Evolutionary conservation across 1,140 invertebrate species (phyloP).

Genomic region (Conopomorpha cramerella): DNA sequence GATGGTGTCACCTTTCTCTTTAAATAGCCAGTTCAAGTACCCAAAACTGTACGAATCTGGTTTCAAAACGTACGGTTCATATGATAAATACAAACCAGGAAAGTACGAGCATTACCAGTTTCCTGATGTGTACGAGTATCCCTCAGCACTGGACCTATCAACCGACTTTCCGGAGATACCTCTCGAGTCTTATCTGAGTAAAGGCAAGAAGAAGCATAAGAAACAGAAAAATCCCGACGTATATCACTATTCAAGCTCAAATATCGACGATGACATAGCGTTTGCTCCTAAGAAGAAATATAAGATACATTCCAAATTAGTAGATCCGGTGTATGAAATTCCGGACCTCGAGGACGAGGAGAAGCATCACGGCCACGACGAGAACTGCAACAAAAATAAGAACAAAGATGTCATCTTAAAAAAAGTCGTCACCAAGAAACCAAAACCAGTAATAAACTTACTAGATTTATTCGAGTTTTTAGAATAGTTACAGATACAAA

Average conservation of each 20-base stretch:
- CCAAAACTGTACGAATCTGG: not conserved
- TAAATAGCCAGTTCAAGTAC: not conserved
- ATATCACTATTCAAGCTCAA: constrained; percentile 15
- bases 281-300: constrained; percentile 43
- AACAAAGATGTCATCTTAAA: constrained; percentile 33
- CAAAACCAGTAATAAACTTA: constrained; percentile 30
- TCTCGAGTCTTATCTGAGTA: too few relatives aligned
- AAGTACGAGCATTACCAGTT: not conserved
- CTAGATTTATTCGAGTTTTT: constrained; percentile 54
- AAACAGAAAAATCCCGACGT: constrained; percentile 18
- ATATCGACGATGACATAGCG: constrained; percentile 25
- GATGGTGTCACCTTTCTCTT: not conserved
- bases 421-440: constrained; percentile 43
- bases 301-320: constrained; percentile 25
- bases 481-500: constrained; percentile 30
- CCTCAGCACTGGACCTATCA: not conserved
- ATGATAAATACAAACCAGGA: not conserved
- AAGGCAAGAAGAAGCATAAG: constrained; percentile 34
- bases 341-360: constrained; percentile 31
- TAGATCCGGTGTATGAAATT: constrained; percentile 22
- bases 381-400: constrained; percentile 25
- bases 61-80: not conserved
- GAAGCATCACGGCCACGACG: constrained; percentile 16
- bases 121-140: not conserved
- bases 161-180: not conserved